These are phyloP conservation scores for Aphodius sticticus DNA, from an alignment of 2,888 invertebrate species.

Conservation along the genomic window DNA sequence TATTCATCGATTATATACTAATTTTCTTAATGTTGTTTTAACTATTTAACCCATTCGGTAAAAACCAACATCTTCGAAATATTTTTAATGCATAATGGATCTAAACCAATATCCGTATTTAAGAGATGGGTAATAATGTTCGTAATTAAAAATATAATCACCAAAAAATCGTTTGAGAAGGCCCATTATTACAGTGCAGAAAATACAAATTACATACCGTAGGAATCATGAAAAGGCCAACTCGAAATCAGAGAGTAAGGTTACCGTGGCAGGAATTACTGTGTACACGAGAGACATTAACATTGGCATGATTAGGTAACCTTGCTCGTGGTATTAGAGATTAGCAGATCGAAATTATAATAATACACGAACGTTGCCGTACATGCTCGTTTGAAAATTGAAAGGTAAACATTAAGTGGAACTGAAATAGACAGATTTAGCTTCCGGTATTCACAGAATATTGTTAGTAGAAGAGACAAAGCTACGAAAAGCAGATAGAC, in stretches of 20 bases:
- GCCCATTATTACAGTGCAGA: neutral
- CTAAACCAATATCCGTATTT: no score
- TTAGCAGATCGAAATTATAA: neutral
- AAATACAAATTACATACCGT: conserved; percentile 14
- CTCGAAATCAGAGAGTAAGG: conserved; percentile 22
- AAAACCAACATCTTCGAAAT: neutral
- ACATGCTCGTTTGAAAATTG: neutral
- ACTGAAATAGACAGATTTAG: neutral
- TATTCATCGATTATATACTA: neutral
- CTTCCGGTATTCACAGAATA: neutral
- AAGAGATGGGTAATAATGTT: neutral
- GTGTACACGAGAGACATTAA: conserved; percentile 22
- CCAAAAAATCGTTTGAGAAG: neutral
- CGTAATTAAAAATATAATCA: neutral
- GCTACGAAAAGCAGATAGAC: no score
- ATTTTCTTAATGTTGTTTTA: neutral
- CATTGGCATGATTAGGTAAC: conserved; percentile 25
- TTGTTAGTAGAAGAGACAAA: no score
- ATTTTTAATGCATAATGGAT: no score
- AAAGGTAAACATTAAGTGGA: neutral
- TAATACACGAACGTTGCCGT: neutral
- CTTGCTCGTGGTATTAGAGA: conserved; percentile 24
- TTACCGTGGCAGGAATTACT: conserved; percentile 6
- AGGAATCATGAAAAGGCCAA: conserved; percentile 22
- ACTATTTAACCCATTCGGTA: neutral